A percentile compares a stretch with the other conserved stretches of the same genome.
Conservation (phyloP, 2,113 vertebrate genomes). For the Chroicocephalus ridibundus region DNA sequence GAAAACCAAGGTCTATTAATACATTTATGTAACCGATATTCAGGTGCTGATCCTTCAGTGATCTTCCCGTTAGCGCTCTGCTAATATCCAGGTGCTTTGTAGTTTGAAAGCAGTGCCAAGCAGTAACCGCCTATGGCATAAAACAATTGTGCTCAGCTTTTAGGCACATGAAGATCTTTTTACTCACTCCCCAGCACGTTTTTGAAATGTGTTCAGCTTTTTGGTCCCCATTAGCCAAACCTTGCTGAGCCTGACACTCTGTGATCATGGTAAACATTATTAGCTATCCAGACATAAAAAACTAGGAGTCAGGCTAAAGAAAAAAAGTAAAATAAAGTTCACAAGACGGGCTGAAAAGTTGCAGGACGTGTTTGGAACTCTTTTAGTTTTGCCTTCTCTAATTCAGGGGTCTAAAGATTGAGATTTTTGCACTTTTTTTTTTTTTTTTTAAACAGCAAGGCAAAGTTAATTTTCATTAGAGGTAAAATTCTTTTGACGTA, state of each 20-base stretch:
- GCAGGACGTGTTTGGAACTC: neutral
- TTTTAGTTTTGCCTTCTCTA: neutral
- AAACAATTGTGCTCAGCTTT: neutral
- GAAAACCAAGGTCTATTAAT: neutral
- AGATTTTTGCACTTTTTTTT: neutral
- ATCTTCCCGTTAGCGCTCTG: neutral
- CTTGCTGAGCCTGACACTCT: neutral
- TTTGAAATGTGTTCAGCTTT: conserved; percentile 36
- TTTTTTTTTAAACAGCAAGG: neutral
- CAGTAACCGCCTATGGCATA: neutral
- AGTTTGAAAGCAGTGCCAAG: neutral
- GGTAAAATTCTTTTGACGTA: neutral
- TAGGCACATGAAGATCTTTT: neutral
- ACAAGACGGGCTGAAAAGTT: neutral
- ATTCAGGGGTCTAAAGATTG: neutral
- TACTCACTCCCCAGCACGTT: neutral
- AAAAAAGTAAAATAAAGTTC: neutral
- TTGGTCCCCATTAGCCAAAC: conserved; percentile 1
- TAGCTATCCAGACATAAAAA: neutral
- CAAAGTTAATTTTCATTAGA: neutral
- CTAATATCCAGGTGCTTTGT: neutral
- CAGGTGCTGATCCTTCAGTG: neutral
- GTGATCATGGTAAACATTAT: neutral
- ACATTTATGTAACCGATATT: too few species aligned
- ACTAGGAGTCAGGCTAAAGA: neutral